Evolutionary conservation across 2,888 invertebrate species (phyloP), one percentile per base, ranked within the genome.

Genomic region (Drosophila siamana): DNA sequence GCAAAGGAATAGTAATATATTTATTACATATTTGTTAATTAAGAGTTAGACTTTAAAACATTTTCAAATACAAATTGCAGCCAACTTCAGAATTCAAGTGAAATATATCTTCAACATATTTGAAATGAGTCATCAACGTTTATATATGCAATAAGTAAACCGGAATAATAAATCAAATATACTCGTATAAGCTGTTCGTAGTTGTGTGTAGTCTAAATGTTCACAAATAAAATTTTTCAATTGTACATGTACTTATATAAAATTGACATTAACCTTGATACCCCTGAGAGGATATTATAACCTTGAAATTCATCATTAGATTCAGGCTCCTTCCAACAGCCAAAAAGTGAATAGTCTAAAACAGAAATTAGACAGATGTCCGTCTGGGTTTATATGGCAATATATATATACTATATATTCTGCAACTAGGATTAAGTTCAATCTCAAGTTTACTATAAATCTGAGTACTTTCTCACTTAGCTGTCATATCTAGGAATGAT

Each of bases 171-270:
- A 47, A 62, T 41, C 22, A 7, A 56, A 47, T 33, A 41, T 16
- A n/a, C n/a, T n/a, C n/a, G n/a, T n/a, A 22, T 30, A 47, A 47
- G 13, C 19, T 41, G 40, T 62, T 62, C 24, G 55, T 56, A 56
- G 47, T 56, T 47, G 40, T 41, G 47, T 56, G 56, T 51, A 55
- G 44, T 30, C 13, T 44, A 44, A 55, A 70, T 72, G 64, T 74
- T 85, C 71, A 75, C 79, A 66, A 81, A 82, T 82, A 82, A 81
- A 82, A 60, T 50, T 81, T 87, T 81, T 50, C 65, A 78, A 78
- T 78, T 86, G 52, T 63, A 71, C 43, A 74, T 74, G 75, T 70
- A 70, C 59, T 66, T 67, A 74, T 74, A 51, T 41, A 28, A 40
- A 55, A 36, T 54, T 44, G 19, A 43, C 22, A 15, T 46, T 7